A percentile compares a stretch with the other conserved stretches of the same genome.
Conservation (phyloP, 2,888 invertebrate species). For the Anticlea derivata region DNA sequence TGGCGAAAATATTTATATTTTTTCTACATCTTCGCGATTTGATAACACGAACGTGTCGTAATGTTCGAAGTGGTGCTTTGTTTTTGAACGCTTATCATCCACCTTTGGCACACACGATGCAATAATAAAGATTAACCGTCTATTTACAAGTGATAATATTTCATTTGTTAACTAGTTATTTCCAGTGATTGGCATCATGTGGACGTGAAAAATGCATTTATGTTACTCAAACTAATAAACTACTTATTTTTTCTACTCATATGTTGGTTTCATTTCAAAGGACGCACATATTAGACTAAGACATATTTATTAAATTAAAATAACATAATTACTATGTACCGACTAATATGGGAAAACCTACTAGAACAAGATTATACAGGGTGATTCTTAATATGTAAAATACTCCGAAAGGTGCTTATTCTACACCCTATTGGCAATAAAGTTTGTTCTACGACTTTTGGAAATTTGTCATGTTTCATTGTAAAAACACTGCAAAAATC, state of each 20-base stretch:
- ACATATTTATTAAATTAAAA: too few species aligned
- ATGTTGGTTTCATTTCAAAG: constrained; percentile 20
- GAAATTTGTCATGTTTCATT: too few species aligned
- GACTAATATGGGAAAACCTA: too few species aligned
- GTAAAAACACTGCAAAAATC: too few species aligned
- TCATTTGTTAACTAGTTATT: constrained; percentile 12
- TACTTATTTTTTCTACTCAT: constrained; percentile 46
- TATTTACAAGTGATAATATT: constrained; percentile 27
- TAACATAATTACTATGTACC: too few species aligned
- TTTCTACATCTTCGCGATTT: constrained; percentile 36
- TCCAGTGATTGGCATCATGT: constrained; percentile 14
- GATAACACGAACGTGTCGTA: constrained; percentile 34
- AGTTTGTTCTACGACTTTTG: too few species aligned
- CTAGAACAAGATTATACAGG: too few species aligned
- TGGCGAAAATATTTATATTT: constrained; percentile 37
- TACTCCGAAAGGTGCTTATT: too few species aligned
- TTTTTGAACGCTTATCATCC: constrained; percentile 30
- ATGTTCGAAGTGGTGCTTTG: constrained; percentile 29
- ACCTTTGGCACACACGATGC: constrained; percentile 33
- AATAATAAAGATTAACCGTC: constrained; percentile 30
- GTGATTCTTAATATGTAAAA: too few species aligned
- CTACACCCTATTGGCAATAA: too few species aligned
- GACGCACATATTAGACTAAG: too few species aligned
- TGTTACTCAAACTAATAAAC: constrained; percentile 48
- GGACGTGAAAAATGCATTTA: constrained; percentile 45